A percentile compares a stretch with the other conserved stretches of the same genome.
Conservation (phyloP, 2,113 vertebrate genomes). For the Phocoena phocoena region DNA sequence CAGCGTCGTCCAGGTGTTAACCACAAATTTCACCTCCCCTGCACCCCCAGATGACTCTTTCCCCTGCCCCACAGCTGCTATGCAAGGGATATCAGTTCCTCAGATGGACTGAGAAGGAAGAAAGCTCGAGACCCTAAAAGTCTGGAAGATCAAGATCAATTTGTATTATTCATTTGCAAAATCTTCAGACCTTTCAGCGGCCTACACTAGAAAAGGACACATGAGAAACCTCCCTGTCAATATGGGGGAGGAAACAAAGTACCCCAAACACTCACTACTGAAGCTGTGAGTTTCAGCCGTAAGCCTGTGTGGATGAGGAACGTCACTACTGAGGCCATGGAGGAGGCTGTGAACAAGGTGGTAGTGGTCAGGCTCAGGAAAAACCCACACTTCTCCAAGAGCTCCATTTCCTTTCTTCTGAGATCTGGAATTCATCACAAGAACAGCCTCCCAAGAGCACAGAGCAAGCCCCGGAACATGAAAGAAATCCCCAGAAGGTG, state of each 20-base stretch:
- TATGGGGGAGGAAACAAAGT: background rate
- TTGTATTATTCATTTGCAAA: background rate
- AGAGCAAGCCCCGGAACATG: background rate
- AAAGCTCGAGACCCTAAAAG: background rate
- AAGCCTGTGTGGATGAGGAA: background rate
- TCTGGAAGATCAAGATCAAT: background rate
- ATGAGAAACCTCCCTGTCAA: background rate
- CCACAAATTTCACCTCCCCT: too few species aligned
- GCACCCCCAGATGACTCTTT: too few species aligned
- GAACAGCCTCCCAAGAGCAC: background rate
- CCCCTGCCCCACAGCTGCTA: background rate
- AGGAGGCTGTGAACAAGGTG: background rate
- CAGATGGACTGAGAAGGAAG: background rate
- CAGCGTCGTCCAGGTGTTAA: background rate
- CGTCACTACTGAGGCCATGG: rapidly evolving
- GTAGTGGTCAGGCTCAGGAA: background rate
- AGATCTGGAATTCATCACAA: background rate
- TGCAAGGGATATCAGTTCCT: background rate
- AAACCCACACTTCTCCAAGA: background rate
- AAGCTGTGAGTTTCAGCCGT: background rate
- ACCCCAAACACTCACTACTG: background rate
- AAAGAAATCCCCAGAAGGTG: background rate
- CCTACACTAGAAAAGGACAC: background rate
- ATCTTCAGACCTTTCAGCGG: background rate
- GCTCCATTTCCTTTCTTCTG: constrained; percentile 41